Conservation (phyloP, 2,888 invertebrate genomes). For the Galeruca laticollis region DNA sequence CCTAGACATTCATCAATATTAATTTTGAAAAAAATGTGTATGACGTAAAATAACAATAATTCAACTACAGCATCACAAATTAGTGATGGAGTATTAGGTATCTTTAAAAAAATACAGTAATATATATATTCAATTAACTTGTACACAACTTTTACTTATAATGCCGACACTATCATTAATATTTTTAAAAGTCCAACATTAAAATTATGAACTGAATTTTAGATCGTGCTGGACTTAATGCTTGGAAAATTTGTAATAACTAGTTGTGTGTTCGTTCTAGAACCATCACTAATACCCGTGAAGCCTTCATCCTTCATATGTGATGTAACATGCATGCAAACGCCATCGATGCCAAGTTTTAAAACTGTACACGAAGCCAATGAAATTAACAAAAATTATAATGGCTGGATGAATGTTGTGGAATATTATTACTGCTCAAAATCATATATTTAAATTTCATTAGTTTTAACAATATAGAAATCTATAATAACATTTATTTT, state of each 20-base stretch:
- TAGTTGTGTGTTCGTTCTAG: constrained; percentile 8
- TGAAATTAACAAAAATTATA: neutral
- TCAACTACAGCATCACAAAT: neutral
- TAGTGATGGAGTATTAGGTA: neutral
- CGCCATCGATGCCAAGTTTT: constrained; percentile 2
- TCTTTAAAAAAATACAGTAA: neutral
- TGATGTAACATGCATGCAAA: neutral
- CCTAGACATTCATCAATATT: no score
- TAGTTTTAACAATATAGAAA: no score
- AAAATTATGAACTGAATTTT: constrained; percentile 20
- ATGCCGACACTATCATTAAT: constrained; percentile 19
- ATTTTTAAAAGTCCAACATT: constrained; percentile 1
- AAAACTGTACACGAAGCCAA: neutral
- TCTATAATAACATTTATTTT: no score
- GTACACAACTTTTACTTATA: constrained; percentile 6
- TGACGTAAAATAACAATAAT: no score
- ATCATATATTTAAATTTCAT: no score
- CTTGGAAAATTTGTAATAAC: constrained; percentile 28
- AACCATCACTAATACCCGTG: constrained; percentile 10
- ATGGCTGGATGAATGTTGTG: neutral
- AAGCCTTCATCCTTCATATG: neutral
- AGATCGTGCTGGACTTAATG: constrained; percentile 8
- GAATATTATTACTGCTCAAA: no score
- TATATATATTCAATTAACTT: neutral
- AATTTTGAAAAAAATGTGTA: no score